Evolutionary conservation across 2,113 vertebrate genomes (phyloP).

Genomic region (Podarcis muralis): DNA sequence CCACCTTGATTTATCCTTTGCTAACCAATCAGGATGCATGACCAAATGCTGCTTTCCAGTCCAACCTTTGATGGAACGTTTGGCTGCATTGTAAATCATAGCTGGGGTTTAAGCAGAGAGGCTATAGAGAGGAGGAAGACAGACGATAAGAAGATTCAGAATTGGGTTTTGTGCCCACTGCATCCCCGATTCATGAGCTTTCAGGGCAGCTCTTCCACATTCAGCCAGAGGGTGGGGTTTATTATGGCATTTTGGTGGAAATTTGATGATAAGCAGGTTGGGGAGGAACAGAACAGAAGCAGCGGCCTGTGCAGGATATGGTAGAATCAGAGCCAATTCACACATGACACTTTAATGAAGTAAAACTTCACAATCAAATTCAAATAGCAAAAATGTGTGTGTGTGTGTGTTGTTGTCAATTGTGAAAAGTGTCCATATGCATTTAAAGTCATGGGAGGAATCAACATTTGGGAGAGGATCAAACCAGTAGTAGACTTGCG

Average conservation of each 20-base stretch:
- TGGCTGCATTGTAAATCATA: slow-evolving; percentile 46
- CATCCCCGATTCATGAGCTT: background rate
- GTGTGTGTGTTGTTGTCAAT: background rate
- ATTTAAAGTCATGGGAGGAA: background rate
- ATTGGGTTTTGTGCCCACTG: background rate
- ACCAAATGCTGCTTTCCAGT: slow-evolving; percentile 47
- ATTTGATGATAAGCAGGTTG: background rate
- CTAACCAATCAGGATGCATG: slow-evolving; percentile 61
- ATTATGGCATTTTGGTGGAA: background rate
- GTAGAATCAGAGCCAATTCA: background rate
- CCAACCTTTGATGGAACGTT: slow-evolving; percentile 58
- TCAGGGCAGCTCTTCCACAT: background rate
- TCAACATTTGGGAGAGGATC: background rate
- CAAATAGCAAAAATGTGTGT: background rate
- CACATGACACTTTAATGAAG: background rate
- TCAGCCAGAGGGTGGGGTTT: background rate
- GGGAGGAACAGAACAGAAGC: background rate
- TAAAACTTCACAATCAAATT: background rate
- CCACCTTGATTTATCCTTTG: slow-evolving; percentile 61
- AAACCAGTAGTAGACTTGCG: background rate
- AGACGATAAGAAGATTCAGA: background rate
- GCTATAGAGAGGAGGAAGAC: background rate
- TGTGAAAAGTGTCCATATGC: background rate
- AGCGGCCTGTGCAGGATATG: background rate
- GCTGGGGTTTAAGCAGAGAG: background rate